Base-by-base conservation (phyloP, 2,113 vertebrate genomes). In the Saguinus imperator region DNA sequence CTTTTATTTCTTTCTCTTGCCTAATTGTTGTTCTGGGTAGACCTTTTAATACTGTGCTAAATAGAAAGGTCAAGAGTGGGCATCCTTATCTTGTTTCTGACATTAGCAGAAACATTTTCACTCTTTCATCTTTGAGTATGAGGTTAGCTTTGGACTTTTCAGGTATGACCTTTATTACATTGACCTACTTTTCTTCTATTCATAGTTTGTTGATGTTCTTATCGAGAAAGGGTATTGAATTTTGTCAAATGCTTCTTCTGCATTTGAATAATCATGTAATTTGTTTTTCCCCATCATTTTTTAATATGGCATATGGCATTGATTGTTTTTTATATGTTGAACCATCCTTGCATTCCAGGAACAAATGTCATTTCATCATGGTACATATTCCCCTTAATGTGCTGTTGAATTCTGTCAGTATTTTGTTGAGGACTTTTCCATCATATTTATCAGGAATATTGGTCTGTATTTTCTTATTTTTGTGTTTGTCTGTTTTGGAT, bases 311-410 rank as follows among this genome's bases (percentile, higher is more conserved):
- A 3, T 32, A 14, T n/a, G 2, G 21, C 29, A 18, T 6, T 3
- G 10, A 23, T 35, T 40, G 55, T 25, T 64, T 48, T 76, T 8
- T 5, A n/a, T 2, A 5, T 45, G 8, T 17, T 17, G 3, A 48
- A 45, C 73, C 57, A 48, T 48, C 57, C 21, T 64, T 89, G 87
- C 29, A 37, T 89, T 89, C 57, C 14, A 37, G 13, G 57, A 27
- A 11, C 25, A 17, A 17, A 12, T n/a, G 13, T 5, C 0, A n/a
- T 16, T 18, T 27, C 13, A 27, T 72, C 27, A 43, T 6, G 40
- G 6, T 14, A 1, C 35, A 5, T 5, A 9, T 6, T 23, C 10
- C 37, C 4, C 32, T 57, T 50, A n/a, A 21, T 13, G 3, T 14
- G 6, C n/a, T 21, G 7, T 6, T 48, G 55, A 48, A 64, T 48